Evolutionary conservation across 2,888 invertebrate genomes (phyloP), one percentile per base, ranked within the genome.

Genomic region (Cantharis rustica): DNA sequence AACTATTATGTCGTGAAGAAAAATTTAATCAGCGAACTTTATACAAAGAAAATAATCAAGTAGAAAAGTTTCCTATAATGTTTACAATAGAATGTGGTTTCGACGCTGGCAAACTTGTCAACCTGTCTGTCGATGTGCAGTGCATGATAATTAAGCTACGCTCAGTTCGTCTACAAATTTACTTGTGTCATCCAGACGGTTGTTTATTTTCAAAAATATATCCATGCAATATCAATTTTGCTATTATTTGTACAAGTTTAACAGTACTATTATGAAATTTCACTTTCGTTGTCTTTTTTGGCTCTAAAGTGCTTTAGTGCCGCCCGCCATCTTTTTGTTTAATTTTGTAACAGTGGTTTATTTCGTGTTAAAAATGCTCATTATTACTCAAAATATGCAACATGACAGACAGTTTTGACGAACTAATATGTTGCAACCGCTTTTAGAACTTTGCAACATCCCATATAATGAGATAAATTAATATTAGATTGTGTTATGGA

Each of bases 61-160:
- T n/a, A 47, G 47, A 47, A 47, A 47, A 47, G 47, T 47, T 47
- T 47, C 47, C 47, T 47, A 47, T 47, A 47, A 47, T 31, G 47
- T 47, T 47, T 47, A 47, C 47, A 47, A 66, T 66, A 23, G 63
- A 23, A 20, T 23, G 64, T 20, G 64, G 64, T 66, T 66, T 66
- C 64, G n/a, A 66, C 23, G 64, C 64, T 66, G 64, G 64, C 23
- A n/a, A 66, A 66, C 64, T 66, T 23, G 64, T 66, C 64, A 66
- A 66, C 64, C 64, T 66, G 64, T 66, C 64, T 66, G 20, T 20
- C 64, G 13, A 66, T 66, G 64, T 66, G 64, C 23, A 66, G 17
- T 66, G 64, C 17, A 66, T 66, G n/a, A 20, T 66, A 66, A 66
- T 16, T 16, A 20, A 20, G 47, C n/a, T 47, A 47, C 47, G 47